Conservation (phyloP, 2,113 vertebrate genomes). For the Mustela nigripes region DNA sequence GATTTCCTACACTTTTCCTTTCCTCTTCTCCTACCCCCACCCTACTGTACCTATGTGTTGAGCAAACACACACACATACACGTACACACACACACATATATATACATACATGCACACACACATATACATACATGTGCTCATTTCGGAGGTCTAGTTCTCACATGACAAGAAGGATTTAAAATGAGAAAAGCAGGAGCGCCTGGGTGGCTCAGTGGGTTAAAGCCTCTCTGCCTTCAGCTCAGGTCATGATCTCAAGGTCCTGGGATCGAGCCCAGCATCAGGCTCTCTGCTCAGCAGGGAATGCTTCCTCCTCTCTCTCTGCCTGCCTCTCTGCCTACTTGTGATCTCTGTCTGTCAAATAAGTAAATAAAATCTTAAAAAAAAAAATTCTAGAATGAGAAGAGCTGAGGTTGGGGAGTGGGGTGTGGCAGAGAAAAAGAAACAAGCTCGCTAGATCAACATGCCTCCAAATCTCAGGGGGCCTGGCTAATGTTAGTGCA, state of each 20-base stretch:
- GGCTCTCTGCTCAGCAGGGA: too few species aligned
- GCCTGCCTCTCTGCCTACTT: too few species aligned
- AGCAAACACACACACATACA: neutral
- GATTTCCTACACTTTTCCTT: neutral
- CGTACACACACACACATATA: too few species aligned
- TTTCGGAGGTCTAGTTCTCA: conserved; percentile 37
- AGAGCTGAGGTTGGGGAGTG: neutral
- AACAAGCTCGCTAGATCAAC: neutral
- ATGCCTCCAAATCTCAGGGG: conserved; percentile 29
- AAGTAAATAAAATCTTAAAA: too few species aligned
- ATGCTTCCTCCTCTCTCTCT: too few species aligned
- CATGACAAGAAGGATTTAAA: neutral
- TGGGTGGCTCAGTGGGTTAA: too few species aligned
- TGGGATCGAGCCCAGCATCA: too few species aligned
- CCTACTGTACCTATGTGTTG: neutral
- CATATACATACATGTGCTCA: neutral
- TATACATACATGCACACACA: neutral
- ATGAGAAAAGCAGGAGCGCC: neutral
- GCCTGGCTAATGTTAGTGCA: conserved; percentile 29
- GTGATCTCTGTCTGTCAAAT: too few species aligned
- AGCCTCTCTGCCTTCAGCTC: too few species aligned
- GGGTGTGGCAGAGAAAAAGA: neutral
- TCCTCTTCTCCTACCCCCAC: neutral
- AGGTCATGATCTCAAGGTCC: too few species aligned
- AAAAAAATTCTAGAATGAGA: neutral